Base-by-base conservation (phyloP, 2,797 vertebrate species). In the Yasuhikotakia modesta region DNA sequence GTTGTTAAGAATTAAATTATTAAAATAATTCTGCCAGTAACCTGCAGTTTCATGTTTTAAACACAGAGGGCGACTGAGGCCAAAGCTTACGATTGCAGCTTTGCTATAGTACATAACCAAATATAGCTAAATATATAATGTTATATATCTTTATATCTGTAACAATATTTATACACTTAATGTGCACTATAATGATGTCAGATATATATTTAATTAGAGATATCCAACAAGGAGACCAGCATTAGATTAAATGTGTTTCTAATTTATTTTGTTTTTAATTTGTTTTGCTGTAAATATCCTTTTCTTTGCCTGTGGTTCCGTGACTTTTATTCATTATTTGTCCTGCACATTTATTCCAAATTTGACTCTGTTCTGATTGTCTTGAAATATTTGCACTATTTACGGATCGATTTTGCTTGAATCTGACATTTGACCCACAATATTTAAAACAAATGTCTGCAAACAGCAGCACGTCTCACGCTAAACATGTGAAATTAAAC, bases 351-450 rank as follows among this genome's bases (percentile, higher is more conserved):
- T 52, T 64, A 30, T 52, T 65, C 30, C 4, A 22, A 17, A 39
- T 22, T 35, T 39, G 6, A 64, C 19, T 13, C 22, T 50, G n/a
- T 63, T 63, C 13, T 73, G 71, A 52, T 22, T 22, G n/a, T 73
- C n/a, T 7, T 64, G 48, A 65, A 53, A 39, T 53, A 35, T 8
- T 85, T 88, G 87, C 80, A 84, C 77, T 85, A 8, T 10, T 39
- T 7, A 39, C 11, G 8, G 7, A 10, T 39, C 11, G 35, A 39
- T 8, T 35, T 35, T 2, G 8, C 5, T 39, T 2, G 27, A 27
- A 2, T 27, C 4, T 27, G 27, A 27, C 27, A n/a, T n/a, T n/a
- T n/a, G n/a, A n/a, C 27, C 27, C 27, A 27, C 2, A 2, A 27
- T 27, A 27, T 27, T 27, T 27, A 27, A 27, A 27, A 27, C 27